Conservation (phyloP, 2,113 vertebrate species). For the Castor canadensis region DNA sequence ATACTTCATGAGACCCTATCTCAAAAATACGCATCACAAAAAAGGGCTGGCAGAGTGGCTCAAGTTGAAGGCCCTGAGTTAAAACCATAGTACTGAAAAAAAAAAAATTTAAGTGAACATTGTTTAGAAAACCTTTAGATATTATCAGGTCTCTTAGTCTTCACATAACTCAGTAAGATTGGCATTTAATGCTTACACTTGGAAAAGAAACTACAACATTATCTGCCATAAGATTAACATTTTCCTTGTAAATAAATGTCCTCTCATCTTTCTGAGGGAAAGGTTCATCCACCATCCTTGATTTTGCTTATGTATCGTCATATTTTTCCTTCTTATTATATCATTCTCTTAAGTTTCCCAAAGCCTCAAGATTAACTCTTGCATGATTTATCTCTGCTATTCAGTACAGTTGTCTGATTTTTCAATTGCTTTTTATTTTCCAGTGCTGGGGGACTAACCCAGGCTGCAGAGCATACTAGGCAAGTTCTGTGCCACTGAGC, state of each 20-base stretch:
- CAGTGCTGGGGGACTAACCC: too few species aligned
- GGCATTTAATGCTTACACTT: neutral
- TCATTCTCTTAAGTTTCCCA: neutral
- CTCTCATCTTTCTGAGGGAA: neutral
- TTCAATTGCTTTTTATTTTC: neutral
- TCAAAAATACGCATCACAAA: too few species aligned
- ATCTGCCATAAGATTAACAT: neutral
- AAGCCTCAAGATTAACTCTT: neutral
- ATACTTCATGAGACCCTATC: too few species aligned
- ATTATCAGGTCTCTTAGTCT: neutral
- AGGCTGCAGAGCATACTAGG: too few species aligned
- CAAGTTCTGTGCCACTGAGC: too few species aligned
- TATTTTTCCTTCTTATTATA: neutral
- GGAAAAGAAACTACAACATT: neutral
- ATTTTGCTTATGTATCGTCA: neutral
- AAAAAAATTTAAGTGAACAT: neutral
- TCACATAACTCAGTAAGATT: neutral
- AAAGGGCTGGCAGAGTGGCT: too few species aligned
- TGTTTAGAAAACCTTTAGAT: neutral
- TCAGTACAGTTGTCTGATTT: neutral
- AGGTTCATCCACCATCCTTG: neutral
- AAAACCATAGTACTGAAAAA: too few species aligned
- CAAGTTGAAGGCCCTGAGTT: too few species aligned
- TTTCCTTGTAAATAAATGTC: neutral
- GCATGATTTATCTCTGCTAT: neutral